Conservation (phyloP, 2,797 vertebrate genomes). For the Chelon auratus region DNA sequence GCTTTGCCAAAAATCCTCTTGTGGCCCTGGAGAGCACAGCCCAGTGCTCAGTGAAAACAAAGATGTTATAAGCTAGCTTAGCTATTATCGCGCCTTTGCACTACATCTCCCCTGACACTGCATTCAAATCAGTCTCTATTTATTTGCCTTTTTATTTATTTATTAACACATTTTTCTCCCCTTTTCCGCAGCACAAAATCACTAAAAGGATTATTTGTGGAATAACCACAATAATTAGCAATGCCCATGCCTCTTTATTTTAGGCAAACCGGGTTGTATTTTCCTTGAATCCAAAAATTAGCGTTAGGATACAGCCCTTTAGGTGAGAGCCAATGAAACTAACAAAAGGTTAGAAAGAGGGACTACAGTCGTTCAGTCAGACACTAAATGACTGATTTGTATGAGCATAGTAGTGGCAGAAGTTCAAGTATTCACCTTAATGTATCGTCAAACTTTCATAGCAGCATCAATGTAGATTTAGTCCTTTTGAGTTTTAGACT, state of each 20-base stretch:
- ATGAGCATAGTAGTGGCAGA: too few relatives aligned
- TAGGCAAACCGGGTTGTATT: slow-evolving; percentile 63
- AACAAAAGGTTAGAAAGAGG: slow-evolving; percentile 53
- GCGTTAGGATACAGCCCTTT: slow-evolving; percentile 54
- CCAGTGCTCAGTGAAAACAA: slow-evolving; percentile 85
- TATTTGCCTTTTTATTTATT: slow-evolving; percentile 90
- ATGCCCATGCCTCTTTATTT: slow-evolving; percentile 73
- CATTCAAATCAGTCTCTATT: slow-evolving; percentile 90
- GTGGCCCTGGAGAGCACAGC: slow-evolving; percentile 81
- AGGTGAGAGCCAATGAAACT: slow-evolving; percentile 59
- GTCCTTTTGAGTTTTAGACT: too few relatives aligned
- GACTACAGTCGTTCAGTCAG: slow-evolving; percentile 26
- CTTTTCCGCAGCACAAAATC: slow-evolving; percentile 83
- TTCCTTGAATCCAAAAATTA: slow-evolving; percentile 65
- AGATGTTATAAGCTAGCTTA: slow-evolving; percentile 89
- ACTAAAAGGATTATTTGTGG: slow-evolving; percentile 99
- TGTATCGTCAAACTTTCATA: too few relatives aligned
- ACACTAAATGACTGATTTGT: not conserved
- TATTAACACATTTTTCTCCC: slow-evolving; percentile 79
- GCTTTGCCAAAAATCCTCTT: slow-evolving; percentile 82
- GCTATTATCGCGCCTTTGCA: slow-evolving; percentile 87
- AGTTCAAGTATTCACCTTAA: too few relatives aligned
- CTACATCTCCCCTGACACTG: slow-evolving; percentile 92
- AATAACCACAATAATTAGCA: slow-evolving; percentile 85
- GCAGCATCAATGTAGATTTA: too few relatives aligned